A percentile compares a stretch with the other conserved stretches of the same genome.
Conservation (phyloP, 1,140 invertebrate species). For the Harpegnathos saltator region DNA sequence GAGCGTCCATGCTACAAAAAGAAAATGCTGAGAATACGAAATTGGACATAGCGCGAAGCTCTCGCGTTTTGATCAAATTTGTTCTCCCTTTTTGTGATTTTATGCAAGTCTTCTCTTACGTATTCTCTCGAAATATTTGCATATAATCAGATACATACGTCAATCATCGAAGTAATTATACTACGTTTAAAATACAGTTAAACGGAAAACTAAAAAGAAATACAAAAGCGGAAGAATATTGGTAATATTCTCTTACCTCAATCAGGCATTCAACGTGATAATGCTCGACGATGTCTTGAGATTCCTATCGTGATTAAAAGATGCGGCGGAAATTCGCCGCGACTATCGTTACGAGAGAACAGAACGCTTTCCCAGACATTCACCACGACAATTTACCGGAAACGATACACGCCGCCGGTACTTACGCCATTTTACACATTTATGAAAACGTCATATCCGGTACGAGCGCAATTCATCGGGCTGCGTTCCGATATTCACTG, state of each 20-base stretch:
- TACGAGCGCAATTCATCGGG: no score
- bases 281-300: neutral
- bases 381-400: conserved; percentile 3
- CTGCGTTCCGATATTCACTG: no score
- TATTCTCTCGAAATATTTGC: no score
- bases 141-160: neutral
- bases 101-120: no score
- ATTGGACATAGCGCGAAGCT: no score
- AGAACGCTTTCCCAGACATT: neutral
- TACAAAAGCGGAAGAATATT: neutral
- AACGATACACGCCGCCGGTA: conserved; percentile 1
- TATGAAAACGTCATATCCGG: no score
- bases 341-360: neutral
- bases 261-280: neutral
- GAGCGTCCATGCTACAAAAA: conserved; percentile 33
- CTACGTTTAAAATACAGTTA: neutral
- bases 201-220: neutral
- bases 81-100: no score
- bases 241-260: conserved; percentile 19
- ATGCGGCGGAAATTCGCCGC: neutral
- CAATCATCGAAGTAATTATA: neutral
- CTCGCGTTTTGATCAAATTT: no score
- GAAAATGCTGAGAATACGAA: neutral
- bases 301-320: neutral
- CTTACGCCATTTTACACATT: neutral